These are phyloP conservation scores for Anastrepha obliqua DNA, from an alignment of 1,140 invertebrate species.

Conservation along the genomic window DNA sequence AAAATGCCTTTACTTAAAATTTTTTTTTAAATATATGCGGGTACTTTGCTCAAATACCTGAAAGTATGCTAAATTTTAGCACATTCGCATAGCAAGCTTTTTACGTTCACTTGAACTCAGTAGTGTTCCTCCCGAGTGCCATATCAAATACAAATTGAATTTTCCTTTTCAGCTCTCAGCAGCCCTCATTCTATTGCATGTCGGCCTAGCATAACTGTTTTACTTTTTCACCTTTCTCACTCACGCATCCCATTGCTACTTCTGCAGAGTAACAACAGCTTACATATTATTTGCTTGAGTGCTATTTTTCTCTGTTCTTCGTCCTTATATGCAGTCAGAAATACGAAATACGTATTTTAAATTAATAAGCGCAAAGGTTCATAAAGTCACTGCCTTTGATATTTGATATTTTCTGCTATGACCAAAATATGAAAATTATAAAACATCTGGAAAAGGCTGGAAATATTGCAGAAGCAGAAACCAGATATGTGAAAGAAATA, in stretches of 20 bases:
- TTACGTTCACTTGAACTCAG: no score
- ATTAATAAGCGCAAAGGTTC: slow-evolving; percentile 25
- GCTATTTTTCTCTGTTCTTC: background rate
- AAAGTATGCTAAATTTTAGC: no score
- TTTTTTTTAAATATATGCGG: no score
- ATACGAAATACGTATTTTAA: background rate
- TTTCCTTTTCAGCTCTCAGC: no score
- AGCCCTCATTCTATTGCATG: no score
- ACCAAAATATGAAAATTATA: background rate
- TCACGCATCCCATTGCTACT: background rate
- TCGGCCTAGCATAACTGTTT: background rate
- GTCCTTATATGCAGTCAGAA: background rate
- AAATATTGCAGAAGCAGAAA: background rate
- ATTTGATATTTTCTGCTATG: slow-evolving; percentile 40
- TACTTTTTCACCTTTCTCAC: background rate
- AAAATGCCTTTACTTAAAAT: no score
- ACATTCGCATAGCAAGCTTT: no score
- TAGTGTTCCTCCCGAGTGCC: no score
- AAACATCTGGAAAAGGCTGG: background rate
- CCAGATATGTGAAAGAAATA: background rate
- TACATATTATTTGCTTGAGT: background rate
- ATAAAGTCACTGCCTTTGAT: slow-evolving; percentile 7
- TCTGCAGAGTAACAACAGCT: background rate
- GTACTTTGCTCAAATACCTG: no score
- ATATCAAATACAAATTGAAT: no score